These are phyloP conservation scores for Cybosia mesomella DNA, from an alignment of 2,888 invertebrate species.

Conservation along the genomic window DNA sequence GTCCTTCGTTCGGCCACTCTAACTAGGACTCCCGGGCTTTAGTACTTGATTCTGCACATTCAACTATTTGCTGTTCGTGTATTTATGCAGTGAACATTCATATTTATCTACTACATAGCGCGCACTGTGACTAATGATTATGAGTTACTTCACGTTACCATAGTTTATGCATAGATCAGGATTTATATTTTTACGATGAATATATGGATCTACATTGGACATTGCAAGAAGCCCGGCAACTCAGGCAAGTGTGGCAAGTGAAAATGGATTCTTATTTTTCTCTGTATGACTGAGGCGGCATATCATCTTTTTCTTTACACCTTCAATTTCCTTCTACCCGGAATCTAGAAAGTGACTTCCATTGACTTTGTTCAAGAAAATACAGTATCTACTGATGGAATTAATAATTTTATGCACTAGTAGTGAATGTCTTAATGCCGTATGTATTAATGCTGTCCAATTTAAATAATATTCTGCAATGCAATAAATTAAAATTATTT, in stretches of 20 bases:
- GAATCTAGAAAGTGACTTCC: background rate
- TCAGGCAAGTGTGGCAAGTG: too few relatives aligned
- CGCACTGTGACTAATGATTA: conserved; percentile 16
- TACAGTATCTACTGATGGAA: background rate
- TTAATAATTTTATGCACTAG: background rate
- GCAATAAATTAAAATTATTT: conserved; percentile 48
- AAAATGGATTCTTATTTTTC: too few relatives aligned
- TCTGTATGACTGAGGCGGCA: background rate
- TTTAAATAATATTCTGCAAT: conserved; percentile 21
- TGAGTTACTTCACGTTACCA: conserved; percentile 11
- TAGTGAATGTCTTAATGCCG: background rate
- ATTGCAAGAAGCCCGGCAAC: too few relatives aligned
- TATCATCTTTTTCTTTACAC: background rate
- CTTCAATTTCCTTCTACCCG: too few relatives aligned
- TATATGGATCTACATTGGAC: too few relatives aligned
- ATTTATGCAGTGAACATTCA: conserved; percentile 5
- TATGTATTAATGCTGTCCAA: background rate
- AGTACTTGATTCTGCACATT: conserved; percentile 24
- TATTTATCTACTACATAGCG: conserved; percentile 8
- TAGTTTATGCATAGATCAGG: conserved; percentile 11
- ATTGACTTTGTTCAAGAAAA: background rate
- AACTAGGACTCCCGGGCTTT: conserved; percentile 29
- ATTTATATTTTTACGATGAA: too few relatives aligned
- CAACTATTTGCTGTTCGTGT: background rate
- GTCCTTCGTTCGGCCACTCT: conserved; percentile 16